Percentiles rank a stretch among this genome's conserved stretches.
phyloP scores from a whole-genome alignment of 2,797 vertebrate genomes.

The Gallinago stenura region DNA sequence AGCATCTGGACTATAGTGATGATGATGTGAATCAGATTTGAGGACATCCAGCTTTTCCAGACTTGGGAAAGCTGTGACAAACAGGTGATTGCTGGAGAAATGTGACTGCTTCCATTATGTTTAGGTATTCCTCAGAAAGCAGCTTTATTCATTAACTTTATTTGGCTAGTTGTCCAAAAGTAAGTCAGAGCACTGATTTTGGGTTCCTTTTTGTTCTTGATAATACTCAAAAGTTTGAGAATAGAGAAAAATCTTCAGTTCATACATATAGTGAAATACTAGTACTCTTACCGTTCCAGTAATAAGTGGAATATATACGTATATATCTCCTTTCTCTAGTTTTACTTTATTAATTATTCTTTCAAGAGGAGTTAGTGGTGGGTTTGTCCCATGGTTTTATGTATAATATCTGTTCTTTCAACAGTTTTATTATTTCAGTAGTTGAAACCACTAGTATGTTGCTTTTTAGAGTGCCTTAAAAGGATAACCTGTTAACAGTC shows the following conservation, averaged over 20 bases:
- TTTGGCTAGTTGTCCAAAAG: neutral
- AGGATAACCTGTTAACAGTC: neutral
- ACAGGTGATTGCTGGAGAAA: neutral
- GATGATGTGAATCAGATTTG: neutral
- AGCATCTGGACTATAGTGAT: neutral
- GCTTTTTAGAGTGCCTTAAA: neutral
- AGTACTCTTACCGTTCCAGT: neutral
- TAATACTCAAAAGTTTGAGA: neutral
- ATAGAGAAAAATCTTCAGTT: neutral
- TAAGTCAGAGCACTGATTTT: neutral
- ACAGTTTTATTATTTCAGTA: neutral
- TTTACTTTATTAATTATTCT: neutral
- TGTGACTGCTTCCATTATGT: neutral
- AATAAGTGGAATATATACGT: neutral
- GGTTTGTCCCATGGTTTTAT: neutral
- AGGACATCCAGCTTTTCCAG: neutral
- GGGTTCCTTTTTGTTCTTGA: neutral
- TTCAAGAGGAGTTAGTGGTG: neutral
- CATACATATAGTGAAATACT: neutral
- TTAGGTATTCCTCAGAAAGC: neutral
- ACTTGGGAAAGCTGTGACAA: neutral
- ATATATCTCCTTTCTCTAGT: neutral
- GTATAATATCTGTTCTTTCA: neutral
- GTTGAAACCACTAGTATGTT: neutral
- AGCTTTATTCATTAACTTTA: neutral